Conservation (phyloP, 2,797 vertebrate genomes). For the Lacerta agilis region DNA sequence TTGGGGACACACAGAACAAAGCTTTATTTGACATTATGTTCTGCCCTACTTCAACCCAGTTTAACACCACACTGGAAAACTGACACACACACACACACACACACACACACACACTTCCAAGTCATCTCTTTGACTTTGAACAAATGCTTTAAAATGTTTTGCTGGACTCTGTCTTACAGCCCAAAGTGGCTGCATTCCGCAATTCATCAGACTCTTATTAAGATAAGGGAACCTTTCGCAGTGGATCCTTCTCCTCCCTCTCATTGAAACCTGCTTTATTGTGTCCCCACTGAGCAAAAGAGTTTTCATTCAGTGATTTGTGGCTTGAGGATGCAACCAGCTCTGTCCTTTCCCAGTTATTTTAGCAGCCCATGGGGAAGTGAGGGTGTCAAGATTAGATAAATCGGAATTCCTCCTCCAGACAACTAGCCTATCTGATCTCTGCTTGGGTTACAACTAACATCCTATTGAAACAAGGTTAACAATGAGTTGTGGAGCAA, state of each 20-base stretch:
- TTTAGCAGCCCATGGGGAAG: slow-evolving; percentile 47
- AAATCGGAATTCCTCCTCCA: slow-evolving; percentile 59
- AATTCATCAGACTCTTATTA: slow-evolving; percentile 17
- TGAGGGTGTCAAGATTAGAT: slow-evolving; percentile 71
- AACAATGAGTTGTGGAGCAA: slow-evolving; percentile 35
- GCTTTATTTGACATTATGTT: neutral
- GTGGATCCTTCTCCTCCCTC: neutral
- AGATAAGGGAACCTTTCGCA: slow-evolving; percentile 22
- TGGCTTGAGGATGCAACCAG: slow-evolving; percentile 41
- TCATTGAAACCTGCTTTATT: slow-evolving; percentile 30
- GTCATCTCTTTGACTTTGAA: slow-evolving; percentile 14
- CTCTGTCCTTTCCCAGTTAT: slow-evolving; percentile 48
- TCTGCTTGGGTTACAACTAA: slow-evolving; percentile 56
- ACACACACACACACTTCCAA: neutral
- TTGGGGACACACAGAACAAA: neutral
- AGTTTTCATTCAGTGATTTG: slow-evolving; percentile 44
- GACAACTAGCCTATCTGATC: slow-evolving; percentile 48
- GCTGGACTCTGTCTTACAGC: neutral
- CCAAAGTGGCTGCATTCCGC: slow-evolving; percentile 32
- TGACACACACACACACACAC: neutral
- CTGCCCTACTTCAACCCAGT: neutral
- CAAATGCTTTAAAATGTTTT: slow-evolving; percentile 11
- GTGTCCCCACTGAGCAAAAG: slow-evolving; percentile 4
- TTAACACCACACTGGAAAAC: neutral
- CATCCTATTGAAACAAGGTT: slow-evolving; percentile 40